These are phyloP conservation scores for Rutilus rutilus DNA, from an alignment of 2,113 vertebrate species.

Conservation along the genomic window DNA sequence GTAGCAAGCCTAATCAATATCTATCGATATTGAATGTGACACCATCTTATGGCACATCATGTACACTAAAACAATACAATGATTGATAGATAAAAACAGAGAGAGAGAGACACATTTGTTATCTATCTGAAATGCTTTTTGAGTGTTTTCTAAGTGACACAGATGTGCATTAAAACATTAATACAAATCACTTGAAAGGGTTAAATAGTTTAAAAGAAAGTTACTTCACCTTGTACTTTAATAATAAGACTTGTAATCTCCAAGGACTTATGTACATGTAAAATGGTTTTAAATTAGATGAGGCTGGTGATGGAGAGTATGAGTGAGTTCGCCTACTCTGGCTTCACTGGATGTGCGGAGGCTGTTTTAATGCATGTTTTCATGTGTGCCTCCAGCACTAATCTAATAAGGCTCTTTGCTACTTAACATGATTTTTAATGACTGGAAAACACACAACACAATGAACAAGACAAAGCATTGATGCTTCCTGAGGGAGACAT, in stretches of 20 bases:
- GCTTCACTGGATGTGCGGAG: conserved; percentile 47
- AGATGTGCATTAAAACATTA: neutral
- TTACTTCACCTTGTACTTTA: conserved; percentile 1
- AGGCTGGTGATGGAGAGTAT: neutral
- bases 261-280: neutral
- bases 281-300: conserved; percentile 3
- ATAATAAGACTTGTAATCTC: conserved; percentile 10
- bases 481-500: conserved; percentile 63
- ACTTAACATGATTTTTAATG: conserved; percentile 63
- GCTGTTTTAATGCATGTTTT: conserved; percentile 49
- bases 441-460: conserved; percentile 64
- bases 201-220: neutral
- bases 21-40: no score
- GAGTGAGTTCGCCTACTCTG: neutral
- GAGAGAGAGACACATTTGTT: no score
- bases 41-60: no score
- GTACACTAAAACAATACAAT: no score
- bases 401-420: conserved; percentile 68
- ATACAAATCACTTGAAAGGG: neutral
- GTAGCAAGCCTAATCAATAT: no score
- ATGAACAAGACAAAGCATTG: conserved; percentile 54
- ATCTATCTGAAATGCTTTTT: neutral
- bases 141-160: neutral
- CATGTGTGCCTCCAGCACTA: conserved; percentile 57
- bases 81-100: no score